phyloP scores from a whole-genome alignment of 2,797 vertebrate species.

The Trachurus trachurus region DNA sequence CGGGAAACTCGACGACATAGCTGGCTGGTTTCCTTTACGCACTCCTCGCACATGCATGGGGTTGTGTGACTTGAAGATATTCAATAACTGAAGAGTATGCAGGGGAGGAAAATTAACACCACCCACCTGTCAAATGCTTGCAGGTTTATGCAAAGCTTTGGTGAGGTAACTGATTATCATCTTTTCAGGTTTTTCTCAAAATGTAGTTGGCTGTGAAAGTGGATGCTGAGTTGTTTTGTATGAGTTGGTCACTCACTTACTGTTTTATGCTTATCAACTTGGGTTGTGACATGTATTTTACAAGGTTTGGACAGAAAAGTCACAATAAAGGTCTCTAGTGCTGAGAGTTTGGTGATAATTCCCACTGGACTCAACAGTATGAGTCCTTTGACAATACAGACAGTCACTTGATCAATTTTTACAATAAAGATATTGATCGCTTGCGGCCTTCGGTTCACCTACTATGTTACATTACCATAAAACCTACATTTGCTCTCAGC shows the following conservation, averaged over 20 bases:
- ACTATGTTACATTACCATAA: background rate
- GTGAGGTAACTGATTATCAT: slow-evolving; percentile 14
- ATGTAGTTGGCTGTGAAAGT: slow-evolving; percentile 1
- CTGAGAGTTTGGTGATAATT: background rate
- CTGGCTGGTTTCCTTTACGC: slow-evolving; percentile 55
- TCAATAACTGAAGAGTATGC: slow-evolving; percentile 53
- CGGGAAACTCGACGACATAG: slow-evolving; percentile 67
- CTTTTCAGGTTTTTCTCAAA: slow-evolving; percentile 11
- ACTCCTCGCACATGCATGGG: slow-evolving; percentile 63
- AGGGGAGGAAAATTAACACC: slow-evolving; percentile 61
- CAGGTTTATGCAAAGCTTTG: slow-evolving; percentile 5
- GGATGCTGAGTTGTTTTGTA: background rate
- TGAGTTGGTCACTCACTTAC: background rate
- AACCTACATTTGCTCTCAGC: background rate
- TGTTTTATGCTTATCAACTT: background rate
- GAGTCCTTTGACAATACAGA: background rate
- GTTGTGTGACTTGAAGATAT: slow-evolving; percentile 65
- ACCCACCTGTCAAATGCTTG: slow-evolving; percentile 30
- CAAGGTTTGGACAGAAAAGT: background rate
- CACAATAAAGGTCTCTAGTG: background rate
- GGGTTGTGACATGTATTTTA: background rate
- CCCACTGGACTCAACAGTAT: background rate
- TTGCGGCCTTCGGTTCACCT: background rate
- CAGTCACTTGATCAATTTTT: background rate
- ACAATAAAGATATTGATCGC: background rate